These are phyloP conservation scores for Eulemur coronatus DNA, from an alignment of 2,797 vertebrate species.

Conservation along the genomic window DNA sequence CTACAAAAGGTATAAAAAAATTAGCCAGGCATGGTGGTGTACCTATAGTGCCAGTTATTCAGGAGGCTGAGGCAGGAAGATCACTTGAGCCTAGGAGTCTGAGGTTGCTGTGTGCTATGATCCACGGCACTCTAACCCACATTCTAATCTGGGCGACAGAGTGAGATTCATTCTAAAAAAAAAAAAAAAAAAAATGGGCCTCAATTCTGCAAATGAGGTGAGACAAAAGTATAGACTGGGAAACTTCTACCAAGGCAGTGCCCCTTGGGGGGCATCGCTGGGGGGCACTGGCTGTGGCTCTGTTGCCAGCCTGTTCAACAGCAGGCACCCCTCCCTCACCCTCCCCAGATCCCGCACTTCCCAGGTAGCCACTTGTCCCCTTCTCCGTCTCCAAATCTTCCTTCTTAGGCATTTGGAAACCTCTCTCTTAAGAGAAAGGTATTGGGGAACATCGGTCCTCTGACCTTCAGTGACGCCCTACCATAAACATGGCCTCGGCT, in stretches of 20 bases:
- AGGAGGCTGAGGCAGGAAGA: too few relatives aligned
- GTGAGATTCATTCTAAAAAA: too few relatives aligned
- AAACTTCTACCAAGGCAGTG: not conserved
- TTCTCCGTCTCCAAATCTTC: not conserved
- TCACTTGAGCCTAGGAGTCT: too few relatives aligned
- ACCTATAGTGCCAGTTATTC: too few relatives aligned
- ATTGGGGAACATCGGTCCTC: not conserved
- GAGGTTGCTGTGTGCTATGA: too few relatives aligned
- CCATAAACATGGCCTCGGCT: not conserved
- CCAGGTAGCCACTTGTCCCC: not conserved
- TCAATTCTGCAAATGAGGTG: not conserved
- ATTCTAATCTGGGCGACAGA: too few relatives aligned
- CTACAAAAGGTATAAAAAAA: too few relatives aligned
- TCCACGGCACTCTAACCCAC: too few relatives aligned
- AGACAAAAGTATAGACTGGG: not conserved
- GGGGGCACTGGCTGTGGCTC: accelerated
- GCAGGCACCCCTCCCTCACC: too few relatives aligned
- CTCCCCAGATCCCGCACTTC: not conserved
- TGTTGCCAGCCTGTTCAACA: too few relatives aligned
- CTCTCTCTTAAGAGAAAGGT: not conserved
- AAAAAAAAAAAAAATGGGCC: too few relatives aligned
- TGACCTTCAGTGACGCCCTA: accelerated
- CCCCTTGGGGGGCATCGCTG: not conserved
- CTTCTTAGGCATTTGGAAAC: not conserved
- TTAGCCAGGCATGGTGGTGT: too few relatives aligned